Evolutionary conservation across 2,113 vertebrate species (phyloP), one percentile per base, ranked within the genome.

Genomic region (Pteronura brasiliensis): DNA sequence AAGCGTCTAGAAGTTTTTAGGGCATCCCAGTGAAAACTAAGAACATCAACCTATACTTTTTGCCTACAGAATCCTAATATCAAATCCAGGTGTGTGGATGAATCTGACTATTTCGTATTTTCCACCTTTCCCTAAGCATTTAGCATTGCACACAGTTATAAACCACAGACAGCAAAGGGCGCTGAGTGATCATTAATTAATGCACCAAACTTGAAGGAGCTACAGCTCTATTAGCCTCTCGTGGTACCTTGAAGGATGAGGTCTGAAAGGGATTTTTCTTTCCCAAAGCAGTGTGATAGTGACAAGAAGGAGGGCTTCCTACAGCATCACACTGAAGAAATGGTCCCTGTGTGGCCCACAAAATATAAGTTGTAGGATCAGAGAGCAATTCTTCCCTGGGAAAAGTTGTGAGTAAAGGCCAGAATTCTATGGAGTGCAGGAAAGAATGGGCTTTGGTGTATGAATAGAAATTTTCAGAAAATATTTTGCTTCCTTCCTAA

Each of bases 381-480:
- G 31, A 80, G 65, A 94, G 49, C 42, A 25, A 34, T 59, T 36
- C 31, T 90, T 12, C 18, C 17, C 29, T 61, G 10, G 39, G 36
- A 74, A 65, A 55, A 96, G 36, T 7, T 29, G 8, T 39, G 12
- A 69, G 72, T 67, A n/a, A 79, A 47, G 49, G 3, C 9, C 55
- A 82, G 20, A 47, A 63, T 71, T 94, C 13, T 25, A 92, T 4
- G 31, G 77, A 52, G 14, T 47, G 13, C 77, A 92, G 65, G 88
- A 89, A 96, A 88, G 15, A 49, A 89, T n/a, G 57, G 27, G 20
- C 36, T 11, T 74, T 91, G 9, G 18, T 88, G 13, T 57, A 83
- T 61, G 49, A 86, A 67, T 44, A 95, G 88, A 91, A 36, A 81
- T 42, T 95, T 83, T 81, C 52, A 90, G 86, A 79, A 93, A 80